These are phyloP conservation scores for Poecile atricapillus DNA, from an alignment of 2,113 vertebrate genomes.

Conservation along the genomic window DNA sequence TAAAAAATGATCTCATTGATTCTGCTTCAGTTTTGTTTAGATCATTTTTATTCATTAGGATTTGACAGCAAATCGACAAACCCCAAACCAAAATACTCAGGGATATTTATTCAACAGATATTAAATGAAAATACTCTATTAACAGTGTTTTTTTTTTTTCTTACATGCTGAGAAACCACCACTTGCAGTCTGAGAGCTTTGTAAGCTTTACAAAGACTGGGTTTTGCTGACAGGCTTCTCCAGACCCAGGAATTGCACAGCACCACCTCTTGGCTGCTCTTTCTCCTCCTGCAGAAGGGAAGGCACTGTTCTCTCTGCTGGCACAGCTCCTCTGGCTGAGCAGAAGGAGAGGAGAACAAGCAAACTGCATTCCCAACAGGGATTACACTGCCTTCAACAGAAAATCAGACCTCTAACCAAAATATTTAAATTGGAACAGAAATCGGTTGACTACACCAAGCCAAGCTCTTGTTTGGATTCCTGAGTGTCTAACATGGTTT, in stretches of 20 bases:
- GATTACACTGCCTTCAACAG: neutral
- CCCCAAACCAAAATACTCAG: neutral
- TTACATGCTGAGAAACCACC: neutral
- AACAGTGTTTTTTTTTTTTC: neutral
- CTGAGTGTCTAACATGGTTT: neutral
- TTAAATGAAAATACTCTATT: neutral
- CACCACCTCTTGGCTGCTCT: neutral
- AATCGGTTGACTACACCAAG: neutral
- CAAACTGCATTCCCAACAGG: neutral
- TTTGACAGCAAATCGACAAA: neutral
- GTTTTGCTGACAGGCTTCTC: neutral
- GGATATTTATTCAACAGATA: neutral
- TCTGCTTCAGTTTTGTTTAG: neutral
- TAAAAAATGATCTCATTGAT: neutral
- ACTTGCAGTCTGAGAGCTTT: neutral
- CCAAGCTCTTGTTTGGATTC: neutral
- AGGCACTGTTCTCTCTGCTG: neutral
- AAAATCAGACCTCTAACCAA: slow-evolving; percentile 5
- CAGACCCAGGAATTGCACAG: neutral
- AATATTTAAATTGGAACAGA: slow-evolving; percentile 45
- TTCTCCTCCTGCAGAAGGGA: neutral
- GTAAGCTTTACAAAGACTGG: fast-evolving
- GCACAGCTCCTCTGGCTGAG: neutral
- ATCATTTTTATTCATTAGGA: neutral
- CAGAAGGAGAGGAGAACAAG: neutral